Conservation (phyloP, 1,140 invertebrate species). For the Trichoplusia ni region DNA sequence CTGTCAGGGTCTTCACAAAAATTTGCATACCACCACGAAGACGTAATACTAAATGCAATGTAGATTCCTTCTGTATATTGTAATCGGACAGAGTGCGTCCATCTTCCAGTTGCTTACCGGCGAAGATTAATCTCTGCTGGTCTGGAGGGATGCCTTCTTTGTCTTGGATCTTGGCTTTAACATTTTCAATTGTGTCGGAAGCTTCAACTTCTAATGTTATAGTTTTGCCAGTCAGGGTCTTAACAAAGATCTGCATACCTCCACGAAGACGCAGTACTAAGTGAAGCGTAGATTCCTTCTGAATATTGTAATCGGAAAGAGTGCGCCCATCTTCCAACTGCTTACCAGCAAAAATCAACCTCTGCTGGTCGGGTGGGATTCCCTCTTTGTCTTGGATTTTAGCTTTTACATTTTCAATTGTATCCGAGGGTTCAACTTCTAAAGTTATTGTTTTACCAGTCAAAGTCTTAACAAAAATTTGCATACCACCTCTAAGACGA, state of each 20-base stretch:
- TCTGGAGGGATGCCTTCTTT: constrained; percentile 32
- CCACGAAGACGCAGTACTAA: constrained; percentile 24
- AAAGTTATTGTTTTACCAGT: constrained; percentile 26
- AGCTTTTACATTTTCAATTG: constrained; percentile 29
- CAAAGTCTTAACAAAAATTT: constrained; percentile 25
- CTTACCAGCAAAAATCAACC: constrained; percentile 27
- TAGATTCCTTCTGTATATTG: constrained; percentile 31
- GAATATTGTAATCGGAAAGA: constrained; percentile 24
- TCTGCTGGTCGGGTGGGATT: constrained; percentile 28
- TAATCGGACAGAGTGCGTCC: constrained; percentile 25
- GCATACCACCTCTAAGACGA: constrained; percentile 27
- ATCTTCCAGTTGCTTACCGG: constrained; percentile 30
- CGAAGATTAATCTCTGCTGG: constrained; percentile 26
- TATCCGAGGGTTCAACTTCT: constrained; percentile 20
- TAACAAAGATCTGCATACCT: constrained; percentile 31
- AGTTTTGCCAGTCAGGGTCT: constrained; percentile 21
- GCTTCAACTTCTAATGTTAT: constrained; percentile 29
- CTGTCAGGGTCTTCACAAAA: constrained; percentile 84
- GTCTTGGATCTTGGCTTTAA: constrained; percentile 27
- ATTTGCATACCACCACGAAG: constrained; percentile 29
- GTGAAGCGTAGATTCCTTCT: constrained; percentile 21
- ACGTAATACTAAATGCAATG: constrained; percentile 23
- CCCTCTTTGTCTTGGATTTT: constrained; percentile 32
- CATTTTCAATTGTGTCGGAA: constrained; percentile 28
- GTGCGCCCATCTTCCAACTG: constrained; percentile 26